Conservation (phyloP, 2,888 invertebrate species). For the Bombyx huttoni region DNA sequence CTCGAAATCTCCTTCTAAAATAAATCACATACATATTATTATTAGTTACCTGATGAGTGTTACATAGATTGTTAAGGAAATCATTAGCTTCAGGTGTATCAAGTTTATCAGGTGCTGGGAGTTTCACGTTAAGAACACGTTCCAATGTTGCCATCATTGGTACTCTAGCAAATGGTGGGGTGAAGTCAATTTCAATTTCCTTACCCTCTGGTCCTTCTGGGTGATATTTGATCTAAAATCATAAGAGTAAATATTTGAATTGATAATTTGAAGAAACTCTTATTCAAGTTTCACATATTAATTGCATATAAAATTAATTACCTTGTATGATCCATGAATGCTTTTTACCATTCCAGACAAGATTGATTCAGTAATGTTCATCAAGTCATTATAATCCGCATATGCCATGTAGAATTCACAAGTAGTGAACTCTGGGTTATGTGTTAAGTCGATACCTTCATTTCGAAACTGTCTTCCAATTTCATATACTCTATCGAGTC, state of each 20-base stretch:
- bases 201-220: constrained; percentile 91
- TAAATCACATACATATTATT: not conserved
- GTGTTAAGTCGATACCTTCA: constrained; percentile 98
- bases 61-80: constrained; percentile 86
- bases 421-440: constrained; percentile 99
- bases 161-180: constrained; percentile 94
- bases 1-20: not conserved
- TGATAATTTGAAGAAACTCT: no score
- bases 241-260: no score
- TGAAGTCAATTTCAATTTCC: constrained; percentile 92
- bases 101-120: constrained; percentile 80
- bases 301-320: constrained; percentile 34
- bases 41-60: constrained; percentile 70
- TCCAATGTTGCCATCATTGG: constrained; percentile 94
- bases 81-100: constrained; percentile 79
- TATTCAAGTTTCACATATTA: not conserved
- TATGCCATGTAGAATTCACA: constrained; percentile 99
- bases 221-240: constrained; percentile 79
- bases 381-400: constrained; percentile 97
- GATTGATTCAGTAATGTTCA: constrained; percentile 92
- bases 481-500: constrained; percentile 92
- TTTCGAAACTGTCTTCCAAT: constrained; percentile 96
- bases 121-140: constrained; percentile 80
- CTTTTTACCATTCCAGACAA: constrained; percentile 95
- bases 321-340: constrained; percentile 91